Base-by-base conservation (phyloP, 2,797 vertebrate species). In the Oreonectes daqikongensis region DNA sequence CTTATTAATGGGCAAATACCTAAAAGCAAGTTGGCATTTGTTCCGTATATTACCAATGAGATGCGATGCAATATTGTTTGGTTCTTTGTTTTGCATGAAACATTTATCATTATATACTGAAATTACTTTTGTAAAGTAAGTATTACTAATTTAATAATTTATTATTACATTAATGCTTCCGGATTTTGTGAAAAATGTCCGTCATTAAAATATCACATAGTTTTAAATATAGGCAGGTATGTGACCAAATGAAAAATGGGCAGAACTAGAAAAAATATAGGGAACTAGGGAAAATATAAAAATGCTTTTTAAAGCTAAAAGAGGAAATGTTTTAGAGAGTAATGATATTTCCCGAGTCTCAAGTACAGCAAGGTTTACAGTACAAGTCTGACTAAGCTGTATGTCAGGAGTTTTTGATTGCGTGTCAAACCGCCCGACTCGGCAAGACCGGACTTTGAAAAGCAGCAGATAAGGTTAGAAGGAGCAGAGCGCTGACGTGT, bases 381-480 rank as follows among this genome's bases (percentile, higher is more conserved):
- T 57, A 66, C 17, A 59, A 17, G 35, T 30, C 63, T 68, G 64
- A 75, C 65, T 77, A 50, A 76, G 40, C 64, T 38, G 20, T n/a
- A 35, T 69, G 55, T 69, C 55, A 69, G 42, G 55, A 24, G 2
- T 26, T 69, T 77, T 53, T 77, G 26, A 69, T 40, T 76, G 26
- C n/a, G 17, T 61, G 53, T 69, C 32, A 59, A 44, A 69, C 52
- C 3, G 55, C 66, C 69, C 59, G 35, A 77, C 57, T 77, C 30
- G 18, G 75, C 67, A 77, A 53, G 55, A 35, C 30, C 40, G 75
- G 53, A 63, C 66, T 77, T 57, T 63, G 44, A 64, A 69, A 61
- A 63, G 44, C 24, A 63, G 22, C 57, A 77, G 67, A 77, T 77
- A 77, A 70, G 44, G 57, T 59, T 69, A 3, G 22, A 69, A 40